Base-by-base conservation (phyloP, 2,797 vertebrate species). In the Thunnus albacares region DNA sequence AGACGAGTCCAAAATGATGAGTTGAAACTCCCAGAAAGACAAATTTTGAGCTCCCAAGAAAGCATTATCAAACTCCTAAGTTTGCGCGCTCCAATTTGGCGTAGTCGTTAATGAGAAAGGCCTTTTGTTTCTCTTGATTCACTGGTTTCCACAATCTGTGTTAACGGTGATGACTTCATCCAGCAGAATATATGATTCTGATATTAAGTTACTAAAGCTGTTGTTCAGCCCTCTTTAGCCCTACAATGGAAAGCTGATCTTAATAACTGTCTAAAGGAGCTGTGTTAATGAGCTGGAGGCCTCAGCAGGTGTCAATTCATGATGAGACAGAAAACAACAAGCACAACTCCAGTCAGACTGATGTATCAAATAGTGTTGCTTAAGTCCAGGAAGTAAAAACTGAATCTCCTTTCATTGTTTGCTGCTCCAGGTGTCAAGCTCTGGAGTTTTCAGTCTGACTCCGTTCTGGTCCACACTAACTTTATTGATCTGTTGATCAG, bases 401-500 rank as follows among this genome's bases (percentile, higher is more conserved):
- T 30, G 45, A 60, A n/a, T 49, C 20, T 60, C 45, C 53, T 28
- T 22, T 63, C n/a, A 14, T 47, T 68, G 56, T 38, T 35, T 43
- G 58, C 51, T 70, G 43, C 33, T 70, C n/a, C 53, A 20, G 38
- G 4, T 12, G 10, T 69, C 20, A 8, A 30, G 14, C 22, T 58
- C 15, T 6, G 28, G 20, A 12, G 30, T 57, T 45, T 52, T 22
- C 60, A 65, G 61, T 60, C 66, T n/a, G 59, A 65, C 64, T 60
- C 35, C 0, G 4, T 17, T 60, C 65, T 26, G 53, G 41, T 56
- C 81, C 61, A 52, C 61, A 52, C 2, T 2, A 6, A 7, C 13
- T 17, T 8, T n/a, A 67, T 62, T 45, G 49, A 79, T 79, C 65
- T 30, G 47, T 28, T 33, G 80, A 83, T 75, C 71, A 83, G 71